These are phyloP conservation scores for Vulpes ferrilata DNA, from an alignment of 2,113 vertebrate species.

Conservation along the genomic window DNA sequence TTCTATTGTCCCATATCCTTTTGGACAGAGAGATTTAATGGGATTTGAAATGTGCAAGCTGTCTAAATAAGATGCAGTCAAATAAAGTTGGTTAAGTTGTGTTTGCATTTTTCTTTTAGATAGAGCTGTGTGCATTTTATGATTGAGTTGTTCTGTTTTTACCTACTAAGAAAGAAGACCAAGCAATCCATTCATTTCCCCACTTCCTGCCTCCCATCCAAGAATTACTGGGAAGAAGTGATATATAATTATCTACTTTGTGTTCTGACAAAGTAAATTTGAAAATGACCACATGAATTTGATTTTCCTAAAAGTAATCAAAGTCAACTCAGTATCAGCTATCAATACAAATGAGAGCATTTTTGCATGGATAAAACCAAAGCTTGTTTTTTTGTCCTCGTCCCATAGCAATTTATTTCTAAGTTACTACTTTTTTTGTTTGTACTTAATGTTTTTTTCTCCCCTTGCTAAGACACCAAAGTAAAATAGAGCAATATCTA, in stretches of 20 bases:
- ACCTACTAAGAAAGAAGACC: constrained; percentile 46
- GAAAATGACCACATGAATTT: constrained; percentile 58
- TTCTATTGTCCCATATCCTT: constrained; percentile 87
- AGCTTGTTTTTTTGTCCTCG: constrained; percentile 13
- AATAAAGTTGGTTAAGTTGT: constrained; percentile 91
- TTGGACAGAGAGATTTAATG: constrained; percentile 88
- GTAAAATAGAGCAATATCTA: constrained; percentile 33
- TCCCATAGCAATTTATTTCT: constrained; percentile 30
- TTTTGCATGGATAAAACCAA: constrained; percentile 30
- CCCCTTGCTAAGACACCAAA: background rate
- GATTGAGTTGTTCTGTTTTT: constrained; percentile 72
- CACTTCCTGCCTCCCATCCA: constrained; percentile 26
- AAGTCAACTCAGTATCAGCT: background rate
- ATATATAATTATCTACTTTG: constrained; percentile 36
- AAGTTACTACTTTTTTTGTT: constrained; percentile 51
- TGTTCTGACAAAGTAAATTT: constrained; percentile 68
- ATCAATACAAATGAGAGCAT: constrained; percentile 8
- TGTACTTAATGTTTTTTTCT: background rate
- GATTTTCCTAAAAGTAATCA: constrained; percentile 51
- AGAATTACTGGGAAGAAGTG: constrained; percentile 4
- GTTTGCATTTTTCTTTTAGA: constrained; percentile 89
- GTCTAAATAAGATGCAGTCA: constrained; percentile 91
- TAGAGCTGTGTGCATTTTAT: constrained; percentile 80
- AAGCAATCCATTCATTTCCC: constrained; percentile 31
- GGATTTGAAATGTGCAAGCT: constrained; percentile 90